Evolutionary conservation across 2,797 vertebrate genomes (phyloP).

Genomic region (Dallia pectoralis): DNA sequence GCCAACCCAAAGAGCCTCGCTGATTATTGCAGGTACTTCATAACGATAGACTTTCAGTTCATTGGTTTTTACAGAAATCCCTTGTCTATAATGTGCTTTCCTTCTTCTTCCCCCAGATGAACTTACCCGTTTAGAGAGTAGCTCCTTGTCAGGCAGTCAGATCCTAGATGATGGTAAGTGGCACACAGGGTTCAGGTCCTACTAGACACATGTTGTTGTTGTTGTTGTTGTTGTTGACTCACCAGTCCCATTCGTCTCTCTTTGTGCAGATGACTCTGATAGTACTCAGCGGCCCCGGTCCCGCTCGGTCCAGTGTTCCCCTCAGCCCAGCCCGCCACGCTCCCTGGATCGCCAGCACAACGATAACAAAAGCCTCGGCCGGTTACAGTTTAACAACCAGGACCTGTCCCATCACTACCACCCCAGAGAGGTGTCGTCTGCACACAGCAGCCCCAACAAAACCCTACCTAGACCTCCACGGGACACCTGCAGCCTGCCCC

Average conservation of each 20-base stretch:
- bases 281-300: constrained; percentile 80
- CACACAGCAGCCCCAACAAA: constrained; percentile 92
- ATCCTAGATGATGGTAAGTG: constrained; percentile 88
- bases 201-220: background rate
- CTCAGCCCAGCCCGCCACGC: constrained; percentile 83
- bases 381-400: constrained; percentile 72
- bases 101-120: constrained; percentile 79
- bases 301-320: constrained; percentile 85
- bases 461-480: constrained; percentile 81
- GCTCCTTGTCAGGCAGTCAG: constrained; percentile 88
- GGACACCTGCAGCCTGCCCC: constrained; percentile 87
- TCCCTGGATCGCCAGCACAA: constrained; percentile 73
- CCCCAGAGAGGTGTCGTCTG: constrained; percentile 81
- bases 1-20: constrained; percentile 84
- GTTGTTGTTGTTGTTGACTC: background rate
- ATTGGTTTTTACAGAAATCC: background rate
- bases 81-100: constrained; percentile 8
- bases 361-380: constrained; percentile 65
- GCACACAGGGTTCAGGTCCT: background rate
- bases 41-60: background rate
- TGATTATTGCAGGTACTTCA: constrained; percentile 80
- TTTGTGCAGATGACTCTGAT: constrained; percentile 66
- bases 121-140: constrained; percentile 86
- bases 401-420: constrained; percentile 60
- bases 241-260: background rate